Base-by-base conservation (phyloP, 2,113 vertebrate genomes). In the Leucopternis melanops region DNA sequence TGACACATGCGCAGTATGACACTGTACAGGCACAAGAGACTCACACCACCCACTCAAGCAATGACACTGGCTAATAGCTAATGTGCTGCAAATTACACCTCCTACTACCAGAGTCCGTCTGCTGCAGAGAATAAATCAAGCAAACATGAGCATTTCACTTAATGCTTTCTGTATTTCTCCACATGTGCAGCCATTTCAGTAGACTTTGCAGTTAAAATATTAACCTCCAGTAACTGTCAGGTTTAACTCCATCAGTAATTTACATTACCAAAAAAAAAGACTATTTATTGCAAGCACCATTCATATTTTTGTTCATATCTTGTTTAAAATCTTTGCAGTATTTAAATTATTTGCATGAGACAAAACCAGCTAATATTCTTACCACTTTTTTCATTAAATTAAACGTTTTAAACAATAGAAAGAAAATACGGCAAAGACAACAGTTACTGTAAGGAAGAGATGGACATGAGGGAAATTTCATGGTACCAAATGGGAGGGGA, bases 41-140 rank as follows among this genome's bases (percentile, higher is more conserved):
- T 97, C 87, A 95, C 95, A 96, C 98, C 98, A 96, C 98, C 98
- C 97, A 95, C 98, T 97, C 97, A 47, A 81, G 96, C 98, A 96
- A 85, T 85, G 98, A 97, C 98, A 98, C 98, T 93, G 98, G 98
- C 98, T 97, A 97, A 96, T 96, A 95, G 97, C 96, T 97, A 92
- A 95, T 81, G 90, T 90, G 96, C 97, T 92, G 92, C 97, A 94
- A 97, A 95, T 95, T 86, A 95, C 94, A 97, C 97, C 95, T 94
- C 97, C 97, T 40, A 89, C 97, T 87, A 83, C 89, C 96, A 90
- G 74, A 63, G 95, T 77, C 95, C 65, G 34, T 94, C 96, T 96
- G 96, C 94, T 87, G 81, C 93, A 49, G 58, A 31, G 80, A 95
- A 97, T 81, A 95, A 94, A 97, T 74, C 95, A 59, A 58, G 77